Evolutionary conservation across 1,140 invertebrate genomes (phyloP), one percentile per base, ranked within the genome.

Genomic region (Prorops nasuta): DNA sequence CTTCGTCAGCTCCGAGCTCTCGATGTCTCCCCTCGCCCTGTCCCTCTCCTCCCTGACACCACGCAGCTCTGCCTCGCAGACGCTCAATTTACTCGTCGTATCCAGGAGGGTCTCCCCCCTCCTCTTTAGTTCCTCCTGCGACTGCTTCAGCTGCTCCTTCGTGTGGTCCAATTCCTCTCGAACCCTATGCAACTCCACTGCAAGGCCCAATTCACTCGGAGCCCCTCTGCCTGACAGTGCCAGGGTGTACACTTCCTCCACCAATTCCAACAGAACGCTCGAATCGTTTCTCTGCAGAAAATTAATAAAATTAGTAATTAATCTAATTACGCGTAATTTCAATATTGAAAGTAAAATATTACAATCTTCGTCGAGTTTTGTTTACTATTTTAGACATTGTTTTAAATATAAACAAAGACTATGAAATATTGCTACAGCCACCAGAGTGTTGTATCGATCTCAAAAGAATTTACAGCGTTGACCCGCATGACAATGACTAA

Each of bases 41-140:
- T 94, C 90, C 1, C 91, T 74, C 64, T 96, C 90, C 63, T 94
- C 91, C 22, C 83, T 82, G 0, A 89, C 84, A 10, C 89, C 87
- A 1, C 82, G 80, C 2, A 96, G 71, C 63, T 95, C 91, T 1
- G 90, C 86, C 67, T 96, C 91, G 51, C 86, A 86, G 1, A 94
- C 84, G 7, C 78, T 81, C 67, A 90, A 84, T 80, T 91, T 91
- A 67, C 86, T 87, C 48, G 87, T 88, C 24, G 91, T 79, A 44
- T 93, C 87, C 54, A 89, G 83, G 19, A 93, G 83, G 16, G 88
- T 80, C 46, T 93, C 89, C 38, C 86, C 84, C 53, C 90, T 86
- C 57, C 87, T 82, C 59, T 91, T 89, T 8, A 92, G 81, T 69
- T 93, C 89, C 1, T 89, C 83, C 58, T 88, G 87, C 46, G 88